phyloP scores from a whole-genome alignment of 2,113 vertebrate species.

The Barbus barbus region DNA sequence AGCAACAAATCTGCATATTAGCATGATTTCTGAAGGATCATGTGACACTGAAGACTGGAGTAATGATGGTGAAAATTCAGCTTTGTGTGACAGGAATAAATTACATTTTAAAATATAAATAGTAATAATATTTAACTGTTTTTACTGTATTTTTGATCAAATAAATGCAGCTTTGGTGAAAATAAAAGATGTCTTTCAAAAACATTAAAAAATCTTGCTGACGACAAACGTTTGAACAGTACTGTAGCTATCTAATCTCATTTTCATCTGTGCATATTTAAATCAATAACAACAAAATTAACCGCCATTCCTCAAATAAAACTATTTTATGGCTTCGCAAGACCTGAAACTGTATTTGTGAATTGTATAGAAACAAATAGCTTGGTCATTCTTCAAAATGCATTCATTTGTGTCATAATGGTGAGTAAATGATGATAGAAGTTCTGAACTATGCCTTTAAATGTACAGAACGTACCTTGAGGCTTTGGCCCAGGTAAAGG shows the following conservation, averaged over 20 bases:
- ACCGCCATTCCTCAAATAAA: not conserved
- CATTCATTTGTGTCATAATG: not conserved
- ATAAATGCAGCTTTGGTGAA: not conserved
- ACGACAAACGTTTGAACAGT: not conserved
- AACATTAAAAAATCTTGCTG: not conserved
- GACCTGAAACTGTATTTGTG: not conserved
- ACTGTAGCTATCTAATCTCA: not conserved
- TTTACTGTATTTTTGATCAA: not conserved
- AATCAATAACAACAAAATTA: not conserved
- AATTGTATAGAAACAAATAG: not conserved
- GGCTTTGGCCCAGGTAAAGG: constrained; percentile 81
- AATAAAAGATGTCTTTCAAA: not conserved
- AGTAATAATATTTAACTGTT: not conserved
- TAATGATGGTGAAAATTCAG: not conserved
- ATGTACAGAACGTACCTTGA: constrained; percentile 80
- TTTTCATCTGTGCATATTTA: not conserved
- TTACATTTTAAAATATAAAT: too few species aligned
- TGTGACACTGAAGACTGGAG: not conserved
- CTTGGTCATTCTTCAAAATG: not conserved
- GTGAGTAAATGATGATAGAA: not conserved
- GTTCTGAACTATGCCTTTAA: not conserved
- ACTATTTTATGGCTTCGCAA: not conserved
- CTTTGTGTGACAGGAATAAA: not conserved
- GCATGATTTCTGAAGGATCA: too few species aligned
- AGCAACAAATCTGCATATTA: too few species aligned